Evolutionary conservation across 2,888 invertebrate genomes (phyloP).

Genomic region (Melanostoma mellinum): DNA sequence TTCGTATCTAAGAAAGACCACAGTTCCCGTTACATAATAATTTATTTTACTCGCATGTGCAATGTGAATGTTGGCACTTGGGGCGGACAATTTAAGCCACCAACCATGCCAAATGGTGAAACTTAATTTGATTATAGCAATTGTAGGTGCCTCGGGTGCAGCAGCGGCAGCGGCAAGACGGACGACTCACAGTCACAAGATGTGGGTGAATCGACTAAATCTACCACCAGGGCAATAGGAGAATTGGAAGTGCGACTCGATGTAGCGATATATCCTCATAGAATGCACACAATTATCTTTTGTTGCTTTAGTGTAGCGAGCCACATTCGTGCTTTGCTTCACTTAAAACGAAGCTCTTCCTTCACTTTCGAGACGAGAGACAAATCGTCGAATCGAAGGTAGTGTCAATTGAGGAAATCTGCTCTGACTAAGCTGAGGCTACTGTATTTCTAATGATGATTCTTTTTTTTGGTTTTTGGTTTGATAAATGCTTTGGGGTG

Average conservation of each 20-base stretch:
- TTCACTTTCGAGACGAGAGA: constrained; percentile 14
- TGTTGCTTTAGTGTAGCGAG: constrained; percentile 6
- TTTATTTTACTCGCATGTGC: constrained; percentile 58
- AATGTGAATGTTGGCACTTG: constrained; percentile 45
- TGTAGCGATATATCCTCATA: constrained; percentile 31
- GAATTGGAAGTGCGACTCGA: constrained; percentile 45
- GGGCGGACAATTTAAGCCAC: constrained; percentile 36
- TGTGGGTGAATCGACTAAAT: constrained; percentile 51
- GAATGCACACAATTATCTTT: constrained; percentile 50
- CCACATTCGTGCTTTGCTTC: constrained; percentile 3
- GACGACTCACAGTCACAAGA: neutral
- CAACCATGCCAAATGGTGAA: constrained; percentile 62
- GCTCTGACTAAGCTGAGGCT: constrained; percentile 36
- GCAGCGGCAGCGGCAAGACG: neutral
- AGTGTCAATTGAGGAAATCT: constrained; percentile 61
- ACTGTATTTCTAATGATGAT: constrained; percentile 46
- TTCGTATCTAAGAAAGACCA: constrained; percentile 23
- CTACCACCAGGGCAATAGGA: constrained; percentile 29
- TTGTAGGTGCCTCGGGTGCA: constrained; percentile 28
- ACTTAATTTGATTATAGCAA: constrained; percentile 66
- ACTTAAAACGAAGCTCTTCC: constrained; percentile 8
- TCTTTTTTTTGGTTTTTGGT: neutral
- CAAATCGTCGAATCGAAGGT: constrained; percentile 41
- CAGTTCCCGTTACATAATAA: constrained; percentile 71
- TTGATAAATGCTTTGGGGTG: constrained; percentile 51